phyloP scores from a whole-genome alignment of 2,797 vertebrate species.

The Diplodus sargus region DNA sequence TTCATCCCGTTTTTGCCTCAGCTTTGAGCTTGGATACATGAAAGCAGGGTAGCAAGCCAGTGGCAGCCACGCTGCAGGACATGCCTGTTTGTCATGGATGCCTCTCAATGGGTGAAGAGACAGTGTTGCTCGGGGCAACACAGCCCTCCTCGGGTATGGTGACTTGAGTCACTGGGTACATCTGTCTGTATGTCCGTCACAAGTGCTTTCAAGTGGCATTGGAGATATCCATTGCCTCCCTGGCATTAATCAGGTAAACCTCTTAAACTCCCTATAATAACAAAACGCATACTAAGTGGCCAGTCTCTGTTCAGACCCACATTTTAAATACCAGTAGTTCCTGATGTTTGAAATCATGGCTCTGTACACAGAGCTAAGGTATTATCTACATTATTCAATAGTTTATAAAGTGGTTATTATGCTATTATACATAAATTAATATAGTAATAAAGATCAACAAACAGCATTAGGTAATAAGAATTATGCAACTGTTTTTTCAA shows the following conservation, averaged over 20 bases:
- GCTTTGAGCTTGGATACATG: conserved; percentile 47
- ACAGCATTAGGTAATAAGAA: too few species aligned
- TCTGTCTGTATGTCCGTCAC: conserved; percentile 63
- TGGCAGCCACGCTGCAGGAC: conserved; percentile 54
- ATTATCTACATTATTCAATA: too few species aligned
- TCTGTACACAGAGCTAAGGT: not conserved
- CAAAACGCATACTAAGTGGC: conserved; percentile 24
- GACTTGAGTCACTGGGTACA: conserved; percentile 51
- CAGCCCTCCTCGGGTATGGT: conserved; percentile 38
- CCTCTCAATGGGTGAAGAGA: conserved; percentile 60
- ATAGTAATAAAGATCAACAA: too few species aligned
- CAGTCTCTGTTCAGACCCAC: not conserved
- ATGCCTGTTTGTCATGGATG: conserved; percentile 75
- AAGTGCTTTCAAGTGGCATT: conserved; percentile 63
- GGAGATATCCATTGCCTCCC: conserved; percentile 26
- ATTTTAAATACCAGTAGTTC: not conserved
- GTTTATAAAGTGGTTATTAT: too few species aligned
- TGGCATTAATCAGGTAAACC: conserved; percentile 39
- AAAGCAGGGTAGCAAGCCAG: conserved; percentile 59
- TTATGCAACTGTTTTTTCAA: too few species aligned
- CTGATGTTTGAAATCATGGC: not conserved
- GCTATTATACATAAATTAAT: too few species aligned
- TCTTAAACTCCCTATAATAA: conserved; percentile 34
- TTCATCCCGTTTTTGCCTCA: conserved; percentile 1
- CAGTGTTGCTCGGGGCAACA: conserved; percentile 72